phyloP scores from a whole-genome alignment of 2,113 vertebrate species.

The Leuciscus idus region DNA sequence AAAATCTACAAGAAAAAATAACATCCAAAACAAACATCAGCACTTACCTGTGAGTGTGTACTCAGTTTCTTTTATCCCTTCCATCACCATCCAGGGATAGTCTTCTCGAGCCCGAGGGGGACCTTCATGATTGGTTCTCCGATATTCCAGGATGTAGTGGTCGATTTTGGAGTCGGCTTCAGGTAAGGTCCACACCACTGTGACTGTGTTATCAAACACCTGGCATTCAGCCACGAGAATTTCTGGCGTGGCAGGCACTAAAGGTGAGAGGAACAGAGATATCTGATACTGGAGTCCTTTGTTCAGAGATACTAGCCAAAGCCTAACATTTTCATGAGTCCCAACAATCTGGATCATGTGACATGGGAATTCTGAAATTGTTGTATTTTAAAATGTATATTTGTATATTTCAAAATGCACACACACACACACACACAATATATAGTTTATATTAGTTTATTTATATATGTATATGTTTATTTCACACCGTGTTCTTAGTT shows the following conservation, averaged over 20 bases:
- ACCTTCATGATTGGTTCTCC: slow-evolving; percentile 90
- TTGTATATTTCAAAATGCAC: no score
- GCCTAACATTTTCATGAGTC: slow-evolving; percentile 1
- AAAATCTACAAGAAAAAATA: not conserved
- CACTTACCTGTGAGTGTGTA: slow-evolving; percentile 82
- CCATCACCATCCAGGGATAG: slow-evolving; percentile 95
- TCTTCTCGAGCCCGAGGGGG: slow-evolving; percentile 89
- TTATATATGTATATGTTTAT: no score
- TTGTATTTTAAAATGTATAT: no score
- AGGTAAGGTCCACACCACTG: slow-evolving; percentile 83
- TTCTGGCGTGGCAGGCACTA: slow-evolving; percentile 89
- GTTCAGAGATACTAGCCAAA: not conserved
- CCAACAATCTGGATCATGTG: not conserved
- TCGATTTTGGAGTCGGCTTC: slow-evolving; percentile 91
- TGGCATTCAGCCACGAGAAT: slow-evolving; percentile 86
- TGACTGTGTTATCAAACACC: slow-evolving; percentile 92
- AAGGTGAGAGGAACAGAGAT: slow-evolving; percentile 21
- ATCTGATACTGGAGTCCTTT: not conserved
- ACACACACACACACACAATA: no score
- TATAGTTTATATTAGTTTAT: no score
- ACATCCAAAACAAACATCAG: not conserved
- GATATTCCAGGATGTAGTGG: slow-evolving; percentile 90
- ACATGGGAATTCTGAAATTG: not conserved
- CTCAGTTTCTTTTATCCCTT: slow-evolving; percentile 86
- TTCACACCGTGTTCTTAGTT: no score